phyloP scores from a whole-genome alignment of 1,140 invertebrate genomes.

The Drosophila teissieri region DNA sequence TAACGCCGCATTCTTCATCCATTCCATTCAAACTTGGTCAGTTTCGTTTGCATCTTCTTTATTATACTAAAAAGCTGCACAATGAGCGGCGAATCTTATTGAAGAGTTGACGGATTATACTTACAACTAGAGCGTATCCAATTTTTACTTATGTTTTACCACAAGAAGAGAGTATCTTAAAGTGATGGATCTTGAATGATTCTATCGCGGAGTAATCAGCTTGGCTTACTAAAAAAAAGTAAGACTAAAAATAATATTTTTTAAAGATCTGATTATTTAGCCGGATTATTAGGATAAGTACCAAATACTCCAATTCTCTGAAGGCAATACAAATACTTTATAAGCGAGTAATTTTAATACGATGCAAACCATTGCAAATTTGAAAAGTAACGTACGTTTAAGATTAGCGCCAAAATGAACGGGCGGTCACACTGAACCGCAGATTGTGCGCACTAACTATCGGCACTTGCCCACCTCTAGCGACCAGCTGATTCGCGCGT shows the following conservation, averaged over 20 bases:
- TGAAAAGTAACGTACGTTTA: not conserved
- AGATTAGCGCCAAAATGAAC: not conserved
- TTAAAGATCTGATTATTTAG: too few relatives aligned
- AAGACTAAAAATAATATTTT: too few relatives aligned
- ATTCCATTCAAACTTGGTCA: not conserved
- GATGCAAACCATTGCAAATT: not conserved
- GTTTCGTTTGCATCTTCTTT: not conserved
- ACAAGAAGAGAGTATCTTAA: too few relatives aligned
- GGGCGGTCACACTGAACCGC: not conserved
- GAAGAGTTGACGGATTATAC: not conserved
- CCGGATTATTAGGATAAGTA: too few relatives aligned
- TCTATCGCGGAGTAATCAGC: too few relatives aligned
- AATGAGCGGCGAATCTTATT: not conserved
- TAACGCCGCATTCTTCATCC: not conserved
- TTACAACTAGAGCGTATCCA: not conserved
- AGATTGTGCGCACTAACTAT: not conserved
- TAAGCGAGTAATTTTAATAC: too few relatives aligned
- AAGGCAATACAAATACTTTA: too few relatives aligned
- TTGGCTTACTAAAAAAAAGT: too few relatives aligned
- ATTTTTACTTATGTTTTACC: not conserved
- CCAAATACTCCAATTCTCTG: too few relatives aligned
- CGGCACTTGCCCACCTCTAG: not conserved
- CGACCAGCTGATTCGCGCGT: conserved; percentile 26
- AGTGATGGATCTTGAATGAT: too few relatives aligned
- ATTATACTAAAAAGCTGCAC: not conserved